Evolutionary conservation across 2,113 vertebrate species (phyloP).

Genomic region (Halichoerus grypus): DNA sequence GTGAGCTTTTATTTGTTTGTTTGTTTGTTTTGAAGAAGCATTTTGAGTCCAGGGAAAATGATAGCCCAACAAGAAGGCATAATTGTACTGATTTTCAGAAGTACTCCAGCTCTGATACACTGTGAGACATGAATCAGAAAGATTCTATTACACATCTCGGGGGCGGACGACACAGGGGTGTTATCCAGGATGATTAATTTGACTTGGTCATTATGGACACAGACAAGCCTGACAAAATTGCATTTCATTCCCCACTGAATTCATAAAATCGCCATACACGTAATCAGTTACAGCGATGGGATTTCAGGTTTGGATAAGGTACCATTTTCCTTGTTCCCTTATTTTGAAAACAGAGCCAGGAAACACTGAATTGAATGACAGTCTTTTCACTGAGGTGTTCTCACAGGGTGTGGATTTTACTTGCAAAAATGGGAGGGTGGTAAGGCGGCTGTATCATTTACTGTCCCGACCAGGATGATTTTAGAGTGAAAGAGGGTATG

Average conservation of each 20-base stretch:
- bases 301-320: slow-evolving; percentile 82
- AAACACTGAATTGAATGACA: neutral
- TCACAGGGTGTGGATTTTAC: neutral
- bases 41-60: slow-evolving; percentile 90
- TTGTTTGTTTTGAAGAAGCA: slow-evolving; percentile 81
- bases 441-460: neutral
- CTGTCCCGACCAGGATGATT: neutral
- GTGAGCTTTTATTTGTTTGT: slow-evolving; percentile 41
- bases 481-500: neutral
- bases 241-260: slow-evolving; percentile 96
- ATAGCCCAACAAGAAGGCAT: slow-evolving; percentile 95
- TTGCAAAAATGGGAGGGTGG: neutral
- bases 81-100: slow-evolving; percentile 96
- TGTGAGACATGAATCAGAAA: slow-evolving; percentile 95
- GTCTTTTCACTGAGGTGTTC: neutral
- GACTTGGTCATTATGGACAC: slow-evolving; percentile 97
- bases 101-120: slow-evolving; percentile 95
- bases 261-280: slow-evolving; percentile 85
- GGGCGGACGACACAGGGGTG: slow-evolving; percentile 95
- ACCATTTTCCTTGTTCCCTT: slow-evolving; percentile 60
- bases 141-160: slow-evolving; percentile 98
- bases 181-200: slow-evolving; percentile 98
- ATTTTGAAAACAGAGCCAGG: slow-evolving; percentile 62
- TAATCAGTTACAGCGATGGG: slow-evolving; percentile 83
- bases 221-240: slow-evolving; percentile 96